Percentiles rank a stretch among this genome's conserved stretches.
Evolutionary conservation across 2,113 vertebrate species (phyloP).

Genomic region (Phoenicopterus ruber): DNA sequence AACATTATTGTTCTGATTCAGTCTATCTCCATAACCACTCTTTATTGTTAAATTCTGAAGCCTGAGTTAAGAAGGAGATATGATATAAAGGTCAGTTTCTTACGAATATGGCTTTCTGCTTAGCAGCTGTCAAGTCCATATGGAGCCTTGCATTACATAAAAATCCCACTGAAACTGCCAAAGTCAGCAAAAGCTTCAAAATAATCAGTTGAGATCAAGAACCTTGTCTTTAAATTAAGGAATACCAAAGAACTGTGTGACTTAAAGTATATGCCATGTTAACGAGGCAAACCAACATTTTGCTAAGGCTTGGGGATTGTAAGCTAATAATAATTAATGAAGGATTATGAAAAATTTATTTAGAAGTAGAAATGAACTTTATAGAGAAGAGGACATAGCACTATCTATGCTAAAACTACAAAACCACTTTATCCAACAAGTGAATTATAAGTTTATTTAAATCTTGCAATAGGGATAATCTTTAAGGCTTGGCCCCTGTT

Average conservation of each 20-base stretch:
- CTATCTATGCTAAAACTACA: background rate
- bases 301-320: background rate
- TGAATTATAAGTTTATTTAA: background rate
- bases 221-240: background rate
- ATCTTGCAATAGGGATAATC: background rate
- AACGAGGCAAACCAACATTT: background rate
- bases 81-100: background rate
- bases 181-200: background rate
- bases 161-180: background rate
- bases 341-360: background rate
- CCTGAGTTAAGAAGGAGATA: background rate
- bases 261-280: background rate
- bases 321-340: background rate
- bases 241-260: background rate
- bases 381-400: background rate
- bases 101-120: background rate
- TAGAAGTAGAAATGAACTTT: background rate
- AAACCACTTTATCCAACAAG: background rate
- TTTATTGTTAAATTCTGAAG: background rate
- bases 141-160: background rate
- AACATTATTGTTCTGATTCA: background rate
- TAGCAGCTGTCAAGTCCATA: conserved; percentile 8
- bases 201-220: background rate
- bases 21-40: background rate
- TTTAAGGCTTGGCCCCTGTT: background rate